These are phyloP conservation scores for Cochlearius cochlearius DNA, from an alignment of 2,113 vertebrate genomes.

Conservation along the genomic window DNA sequence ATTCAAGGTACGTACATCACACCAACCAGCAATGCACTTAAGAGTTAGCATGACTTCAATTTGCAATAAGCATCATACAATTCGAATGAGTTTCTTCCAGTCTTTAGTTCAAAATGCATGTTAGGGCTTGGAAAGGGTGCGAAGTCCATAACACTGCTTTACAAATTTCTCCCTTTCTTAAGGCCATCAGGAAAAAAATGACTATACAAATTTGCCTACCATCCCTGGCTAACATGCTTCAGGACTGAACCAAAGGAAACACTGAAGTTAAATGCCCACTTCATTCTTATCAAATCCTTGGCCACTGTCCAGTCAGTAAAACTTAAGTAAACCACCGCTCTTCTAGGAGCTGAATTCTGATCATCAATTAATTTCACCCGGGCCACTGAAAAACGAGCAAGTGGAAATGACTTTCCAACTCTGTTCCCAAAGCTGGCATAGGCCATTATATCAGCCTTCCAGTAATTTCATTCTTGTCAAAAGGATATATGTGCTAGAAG, in stretches of 20 bases:
- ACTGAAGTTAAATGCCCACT: neutral
- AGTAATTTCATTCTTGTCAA: neutral
- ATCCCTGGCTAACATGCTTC: neutral
- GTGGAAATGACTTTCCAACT: neutral
- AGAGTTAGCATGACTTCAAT: neutral
- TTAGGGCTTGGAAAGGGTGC: neutral
- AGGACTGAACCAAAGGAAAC: neutral
- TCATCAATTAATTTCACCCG: neutral
- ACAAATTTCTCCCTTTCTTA: neutral
- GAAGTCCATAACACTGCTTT: neutral
- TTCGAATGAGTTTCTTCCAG: neutral
- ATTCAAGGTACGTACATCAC: accelerated
- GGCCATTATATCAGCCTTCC: neutral
- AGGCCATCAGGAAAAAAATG: neutral
- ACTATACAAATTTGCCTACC: neutral
- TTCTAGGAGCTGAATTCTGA: neutral
- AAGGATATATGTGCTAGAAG: neutral
- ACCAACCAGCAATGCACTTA: neutral
- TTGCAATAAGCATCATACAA: neutral
- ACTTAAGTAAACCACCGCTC: neutral
- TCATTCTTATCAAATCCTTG: neutral
- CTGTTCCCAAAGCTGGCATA: neutral
- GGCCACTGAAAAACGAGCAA: neutral
- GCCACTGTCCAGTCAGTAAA: neutral
- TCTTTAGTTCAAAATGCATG: neutral